Percentiles rank a stretch among this genome's conserved stretches.
Conservation (phyloP, 2,113 vertebrate species). For the Phyllostomus discolor region DNA sequence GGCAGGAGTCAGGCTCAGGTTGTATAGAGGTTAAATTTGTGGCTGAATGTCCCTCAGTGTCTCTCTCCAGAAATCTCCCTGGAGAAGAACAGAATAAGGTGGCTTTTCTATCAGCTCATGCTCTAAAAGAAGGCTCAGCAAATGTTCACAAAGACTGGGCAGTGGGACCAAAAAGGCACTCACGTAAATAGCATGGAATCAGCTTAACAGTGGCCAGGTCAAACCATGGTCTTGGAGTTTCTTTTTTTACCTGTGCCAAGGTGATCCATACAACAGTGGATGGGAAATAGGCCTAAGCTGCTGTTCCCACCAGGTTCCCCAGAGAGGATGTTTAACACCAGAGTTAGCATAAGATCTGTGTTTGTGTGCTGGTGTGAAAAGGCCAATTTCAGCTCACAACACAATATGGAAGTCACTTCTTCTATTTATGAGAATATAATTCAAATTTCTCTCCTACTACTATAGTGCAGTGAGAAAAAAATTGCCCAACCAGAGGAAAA, state of each 20-base stretch:
- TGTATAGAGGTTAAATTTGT: neutral
- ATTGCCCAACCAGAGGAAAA: neutral
- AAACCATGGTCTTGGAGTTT: neutral
- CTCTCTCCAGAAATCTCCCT: neutral
- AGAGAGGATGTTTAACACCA: neutral
- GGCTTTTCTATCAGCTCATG: neutral
- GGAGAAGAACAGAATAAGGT: neutral
- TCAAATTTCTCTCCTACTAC: neutral
- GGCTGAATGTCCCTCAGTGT: neutral
- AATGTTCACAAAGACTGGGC: neutral
- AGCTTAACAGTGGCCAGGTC: no score
- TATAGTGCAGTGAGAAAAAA: neutral
- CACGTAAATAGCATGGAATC: neutral
- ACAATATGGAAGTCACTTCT: neutral
- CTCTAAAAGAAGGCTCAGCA: neutral
- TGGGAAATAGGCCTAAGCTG: neutral
- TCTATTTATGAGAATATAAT: neutral
- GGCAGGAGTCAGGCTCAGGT: neutral
- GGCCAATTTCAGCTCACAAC: neutral
- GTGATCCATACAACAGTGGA: neutral
- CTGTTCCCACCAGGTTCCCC: neutral
- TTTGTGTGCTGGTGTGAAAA: neutral
- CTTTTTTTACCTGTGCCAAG: neutral
- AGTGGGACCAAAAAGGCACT: neutral
- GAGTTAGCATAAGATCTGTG: neutral